These are phyloP conservation scores for Bradypodion pumilum DNA, from an alignment of 2,797 vertebrate genomes.

Conservation along the genomic window DNA sequence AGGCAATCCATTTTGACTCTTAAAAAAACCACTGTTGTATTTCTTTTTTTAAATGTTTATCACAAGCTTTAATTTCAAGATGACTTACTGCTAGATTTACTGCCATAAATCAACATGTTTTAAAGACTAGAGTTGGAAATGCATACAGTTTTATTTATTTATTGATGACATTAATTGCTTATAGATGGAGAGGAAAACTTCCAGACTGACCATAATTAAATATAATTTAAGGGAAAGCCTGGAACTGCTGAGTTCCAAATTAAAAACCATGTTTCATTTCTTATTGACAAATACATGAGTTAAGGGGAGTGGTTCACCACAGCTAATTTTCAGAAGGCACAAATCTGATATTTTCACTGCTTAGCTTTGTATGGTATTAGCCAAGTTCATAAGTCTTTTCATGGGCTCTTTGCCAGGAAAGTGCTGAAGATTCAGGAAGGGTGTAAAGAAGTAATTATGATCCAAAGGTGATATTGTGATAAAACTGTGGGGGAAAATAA, in stretches of 20 bases:
- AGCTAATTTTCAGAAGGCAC: constrained; percentile 47
- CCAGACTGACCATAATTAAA: constrained; percentile 66
- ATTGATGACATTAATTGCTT: constrained; percentile 32
- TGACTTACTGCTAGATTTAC: not conserved
- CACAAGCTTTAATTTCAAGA: constrained; percentile 23
- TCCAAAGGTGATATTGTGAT: not conserved
- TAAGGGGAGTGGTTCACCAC: constrained; percentile 47
- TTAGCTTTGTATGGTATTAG: constrained; percentile 44
- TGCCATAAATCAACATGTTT: constrained; percentile 14
- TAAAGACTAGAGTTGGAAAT: constrained; percentile 42
- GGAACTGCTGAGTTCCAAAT: constrained; percentile 52
- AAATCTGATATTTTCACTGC: constrained; percentile 47
- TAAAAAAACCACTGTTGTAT: not conserved
- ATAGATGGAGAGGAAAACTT: constrained; percentile 37
- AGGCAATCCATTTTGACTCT: constrained; percentile 7
- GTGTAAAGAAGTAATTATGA: not conserved
- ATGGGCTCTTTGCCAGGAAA: not conserved
- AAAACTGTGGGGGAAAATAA: not conserved
- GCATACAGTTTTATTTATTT: constrained; percentile 54
- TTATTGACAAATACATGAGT: constrained; percentile 58
- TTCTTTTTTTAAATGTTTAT: not conserved
- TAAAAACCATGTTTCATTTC: constrained; percentile 62
- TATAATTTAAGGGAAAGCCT: constrained; percentile 58
- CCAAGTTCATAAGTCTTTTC: constrained; percentile 43
- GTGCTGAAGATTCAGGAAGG: not conserved